Evolutionary conservation across 2,113 vertebrate species (phyloP).

Genomic region (Aptenodytes patagonicus): DNA sequence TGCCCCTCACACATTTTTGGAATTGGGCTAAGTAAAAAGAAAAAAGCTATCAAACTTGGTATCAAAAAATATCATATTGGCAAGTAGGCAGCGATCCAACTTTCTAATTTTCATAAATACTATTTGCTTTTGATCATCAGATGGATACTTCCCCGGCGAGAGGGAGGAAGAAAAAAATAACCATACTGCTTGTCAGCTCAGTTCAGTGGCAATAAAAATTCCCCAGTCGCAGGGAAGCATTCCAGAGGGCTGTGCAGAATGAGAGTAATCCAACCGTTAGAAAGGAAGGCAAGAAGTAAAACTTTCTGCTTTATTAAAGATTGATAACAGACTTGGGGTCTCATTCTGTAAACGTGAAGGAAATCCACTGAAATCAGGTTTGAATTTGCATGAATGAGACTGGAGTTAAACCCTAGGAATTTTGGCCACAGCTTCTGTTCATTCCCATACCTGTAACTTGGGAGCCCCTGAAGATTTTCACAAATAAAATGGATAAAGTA

Average conservation of each 20-base stretch:
- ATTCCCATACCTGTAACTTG: background rate
- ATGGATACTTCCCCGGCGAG: fast-evolving
- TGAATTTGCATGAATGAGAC: background rate
- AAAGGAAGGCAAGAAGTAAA: background rate
- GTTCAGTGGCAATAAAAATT: background rate
- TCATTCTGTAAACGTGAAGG: background rate
- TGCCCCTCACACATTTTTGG: too few species aligned
- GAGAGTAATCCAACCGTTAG: background rate
- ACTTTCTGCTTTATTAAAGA: background rate
- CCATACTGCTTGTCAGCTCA: background rate
- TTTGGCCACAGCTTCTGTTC: background rate
- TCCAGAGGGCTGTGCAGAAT: background rate
- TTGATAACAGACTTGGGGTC: background rate
- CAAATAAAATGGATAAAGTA: background rate
- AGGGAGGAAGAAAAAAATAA: background rate
- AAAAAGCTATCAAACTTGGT: background rate
- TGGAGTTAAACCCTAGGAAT: background rate
- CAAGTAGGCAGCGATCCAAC: background rate
- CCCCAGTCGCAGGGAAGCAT: background rate
- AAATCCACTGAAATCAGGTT: background rate
- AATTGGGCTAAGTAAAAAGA: background rate
- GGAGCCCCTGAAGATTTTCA: background rate
- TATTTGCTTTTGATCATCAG: background rate
- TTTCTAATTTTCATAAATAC: background rate
- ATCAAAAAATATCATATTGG: background rate